Evolutionary conservation across 2,888 invertebrate species (phyloP).

Genomic region (Notodonta ziczac): DNA sequence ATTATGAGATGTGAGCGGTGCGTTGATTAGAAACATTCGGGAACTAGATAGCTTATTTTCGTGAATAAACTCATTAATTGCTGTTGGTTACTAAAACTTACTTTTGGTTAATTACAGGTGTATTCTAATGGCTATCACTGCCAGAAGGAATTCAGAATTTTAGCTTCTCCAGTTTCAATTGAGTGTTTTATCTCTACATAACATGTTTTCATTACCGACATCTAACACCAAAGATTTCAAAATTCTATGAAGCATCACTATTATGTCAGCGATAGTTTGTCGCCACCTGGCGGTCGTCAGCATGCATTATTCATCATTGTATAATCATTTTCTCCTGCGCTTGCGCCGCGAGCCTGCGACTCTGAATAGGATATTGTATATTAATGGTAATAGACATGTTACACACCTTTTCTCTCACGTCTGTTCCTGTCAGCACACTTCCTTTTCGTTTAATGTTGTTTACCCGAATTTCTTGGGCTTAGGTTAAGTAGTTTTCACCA

Average conservation of each 20-base stretch:
- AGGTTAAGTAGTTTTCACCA: too few species aligned
- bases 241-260: background rate
- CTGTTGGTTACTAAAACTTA: too few species aligned
- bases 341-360: slow-evolving; percentile 9
- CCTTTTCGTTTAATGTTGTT: background rate
- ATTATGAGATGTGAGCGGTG: slow-evolving; percentile 1
- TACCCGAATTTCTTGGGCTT: too few species aligned
- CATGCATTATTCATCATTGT: slow-evolving; percentile 32
- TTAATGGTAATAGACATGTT: slow-evolving; percentile 17
- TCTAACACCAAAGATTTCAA: too few species aligned
- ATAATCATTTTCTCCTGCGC: slow-evolving; percentile 39
- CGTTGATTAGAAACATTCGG: background rate
- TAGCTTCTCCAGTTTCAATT: too few species aligned
- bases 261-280: slow-evolving; percentile 13
- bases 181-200: too few species aligned
- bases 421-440: background rate
- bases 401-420: slow-evolving; percentile 2
- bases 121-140: too few species aligned
- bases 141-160: too few species aligned
- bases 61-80: too few species aligned
- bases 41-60: too few species aligned
- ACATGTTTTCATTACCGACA: too few species aligned
- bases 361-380: slow-evolving; percentile 19
- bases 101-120: too few species aligned
- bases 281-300: slow-evolving; percentile 16